Conservation (phyloP, 2,888 invertebrate species). For the Branchellion lobata region DNA sequence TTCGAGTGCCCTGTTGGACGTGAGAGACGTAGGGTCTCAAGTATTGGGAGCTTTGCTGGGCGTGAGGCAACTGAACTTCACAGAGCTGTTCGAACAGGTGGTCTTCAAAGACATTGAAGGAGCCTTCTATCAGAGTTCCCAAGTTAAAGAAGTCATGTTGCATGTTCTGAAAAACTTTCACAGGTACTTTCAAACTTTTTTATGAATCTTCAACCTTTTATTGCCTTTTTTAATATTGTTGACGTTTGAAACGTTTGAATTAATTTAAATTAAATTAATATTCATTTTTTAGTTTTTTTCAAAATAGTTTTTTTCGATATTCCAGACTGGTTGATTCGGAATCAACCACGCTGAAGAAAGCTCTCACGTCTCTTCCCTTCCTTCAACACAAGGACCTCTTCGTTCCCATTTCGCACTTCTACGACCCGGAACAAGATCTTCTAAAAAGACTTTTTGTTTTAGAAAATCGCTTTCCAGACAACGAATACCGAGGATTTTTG, state of each 20-base stretch:
- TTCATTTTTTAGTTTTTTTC: no score
- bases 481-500: slow-evolving; percentile 48
- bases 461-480: slow-evolving; percentile 53
- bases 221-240: neutral
- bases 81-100: slow-evolving; percentile 46
- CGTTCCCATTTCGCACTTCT: slow-evolving; percentile 51
- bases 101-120: slow-evolving; percentile 52
- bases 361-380: slow-evolving; percentile 50
- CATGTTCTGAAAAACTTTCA: slow-evolving; percentile 51
- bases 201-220: neutral
- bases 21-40: slow-evolving; percentile 43
- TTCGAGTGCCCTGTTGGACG: slow-evolving; percentile 47
- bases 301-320: no score
- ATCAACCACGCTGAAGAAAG: slow-evolving; percentile 38
- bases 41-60: slow-evolving; percentile 48
- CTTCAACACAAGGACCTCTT: slow-evolving; percentile 49
- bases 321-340: slow-evolving; percentile 15
- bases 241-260: no score
- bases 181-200: slow-evolving; percentile 41
- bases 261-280: no score
- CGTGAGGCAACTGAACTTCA: slow-evolving; percentile 44
- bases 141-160: slow-evolving; percentile 52
- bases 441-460: slow-evolving; percentile 50
- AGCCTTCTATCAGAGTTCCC: slow-evolving; percentile 47
- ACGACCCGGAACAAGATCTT: slow-evolving; percentile 51